Percentiles rank a stretch among this genome's conserved stretches.
These are phyloP conservation scores for Poecilus cupreus DNA, from an alignment of 2,888 invertebrate genomes.

Conservation along the genomic window DNA sequence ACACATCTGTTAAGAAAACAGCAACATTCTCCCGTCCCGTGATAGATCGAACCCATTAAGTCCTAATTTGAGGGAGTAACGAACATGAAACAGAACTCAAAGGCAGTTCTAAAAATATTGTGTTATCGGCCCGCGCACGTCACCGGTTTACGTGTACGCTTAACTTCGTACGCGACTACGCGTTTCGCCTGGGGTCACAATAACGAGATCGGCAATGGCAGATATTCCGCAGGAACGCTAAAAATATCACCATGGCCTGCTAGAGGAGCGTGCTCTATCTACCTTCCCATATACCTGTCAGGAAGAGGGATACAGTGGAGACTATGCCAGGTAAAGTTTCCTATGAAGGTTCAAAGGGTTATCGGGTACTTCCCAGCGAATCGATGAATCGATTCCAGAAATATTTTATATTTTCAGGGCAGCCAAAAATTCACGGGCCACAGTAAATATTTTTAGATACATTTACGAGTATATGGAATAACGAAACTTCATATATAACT, in stretches of 20 bases:
- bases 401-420: too few species aligned
- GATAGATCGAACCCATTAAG: conserved; percentile 22
- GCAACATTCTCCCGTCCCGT: too few species aligned
- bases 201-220: conserved; percentile 19
- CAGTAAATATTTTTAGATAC: too few species aligned
- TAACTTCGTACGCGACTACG: not conserved
- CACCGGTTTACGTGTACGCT: not conserved
- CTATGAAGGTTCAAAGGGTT: not conserved
- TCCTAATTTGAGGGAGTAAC: conserved; percentile 33
- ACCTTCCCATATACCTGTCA: not conserved
- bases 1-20: too few species aligned
- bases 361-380: not conserved
- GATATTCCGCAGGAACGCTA: not conserved
- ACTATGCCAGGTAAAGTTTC: too few species aligned
- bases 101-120: conserved; percentile 35
- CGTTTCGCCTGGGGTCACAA: conserved; percentile 15
- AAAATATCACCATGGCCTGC: not conserved
- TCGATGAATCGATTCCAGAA: not conserved
- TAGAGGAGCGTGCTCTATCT: not conserved
- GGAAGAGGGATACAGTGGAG: too few species aligned
- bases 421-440: too few species aligned
- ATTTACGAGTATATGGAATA: too few species aligned
- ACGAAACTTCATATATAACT: too few species aligned
- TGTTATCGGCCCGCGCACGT: conserved; percentile 34
- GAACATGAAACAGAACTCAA: conserved; percentile 32